Evolutionary conservation across 2,888 invertebrate species (phyloP), one percentile per base, ranked within the genome.

Genomic region (Serripes groenlandicus): DNA sequence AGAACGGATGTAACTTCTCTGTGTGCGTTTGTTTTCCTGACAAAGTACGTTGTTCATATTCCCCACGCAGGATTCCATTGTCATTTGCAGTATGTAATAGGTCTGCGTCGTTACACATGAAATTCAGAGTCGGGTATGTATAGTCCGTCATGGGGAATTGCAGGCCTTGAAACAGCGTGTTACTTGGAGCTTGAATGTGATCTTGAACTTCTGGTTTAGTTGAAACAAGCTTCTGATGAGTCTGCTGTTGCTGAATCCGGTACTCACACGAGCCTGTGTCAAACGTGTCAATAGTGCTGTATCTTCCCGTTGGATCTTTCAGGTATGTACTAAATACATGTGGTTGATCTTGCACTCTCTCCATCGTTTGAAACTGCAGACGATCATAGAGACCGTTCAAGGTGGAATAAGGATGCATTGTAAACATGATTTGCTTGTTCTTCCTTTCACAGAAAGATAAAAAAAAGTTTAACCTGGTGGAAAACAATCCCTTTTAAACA

Each of bases 1-100:
- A 77, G 52, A 81, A 77, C 56, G 81, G 81, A 77, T 81, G 77
- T 28, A 60, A 28, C 23, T 60, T 18, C 3, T 60, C 26, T 23
- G 28, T 60, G 18, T 30, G 18, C 26, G 23, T 60, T 18, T 42
- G 42, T 18, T 42, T 42, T 42, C 42, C 42, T 18, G 42, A 18
- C 11, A 42, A 18, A 42, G 42, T 15, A 9, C 18, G 42, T 42
- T 42, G 42, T 15, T 18, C 42, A 18, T 42, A 42, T 42, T 9
- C 11, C 18, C 18, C 42, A 42, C 18, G 18, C 42, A 42, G 9
- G 42, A 42, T 15, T 18, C 42, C 18, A 42, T 18, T 42, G 9
- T 9, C 9, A 11, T 42, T 42, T 9, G 9, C 11, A 18, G 9
- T 18, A 42, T 42, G 42, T 42, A 11, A 11, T 15, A 42, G 11